Evolutionary conservation across 2,797 vertebrate genomes (phyloP), one percentile per base, ranked within the genome.

Genomic region (Falco columbarius): DNA sequence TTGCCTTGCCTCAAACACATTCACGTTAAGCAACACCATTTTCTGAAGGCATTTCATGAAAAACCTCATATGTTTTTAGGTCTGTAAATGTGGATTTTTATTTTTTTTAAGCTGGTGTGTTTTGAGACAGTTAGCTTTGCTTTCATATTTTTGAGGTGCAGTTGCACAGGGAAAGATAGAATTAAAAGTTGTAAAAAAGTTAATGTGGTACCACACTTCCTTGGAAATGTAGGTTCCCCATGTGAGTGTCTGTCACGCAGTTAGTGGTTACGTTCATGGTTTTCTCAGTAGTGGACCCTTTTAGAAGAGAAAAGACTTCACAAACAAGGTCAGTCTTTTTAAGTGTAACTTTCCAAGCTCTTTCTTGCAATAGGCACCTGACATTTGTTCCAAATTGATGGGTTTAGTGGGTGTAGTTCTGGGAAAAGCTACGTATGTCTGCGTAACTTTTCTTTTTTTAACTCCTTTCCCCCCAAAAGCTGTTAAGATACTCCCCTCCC

Each of bases 361-460:
- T 98, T 83, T 98, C 98, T 98, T 98, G 96, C 96, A 97, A 91
- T 96, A 98, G 98, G 95, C 98, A 80, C 94, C 97, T 97, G 98
- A 98, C 86, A 38, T 97, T 97, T 98, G 97, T 98, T 98, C 98
- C 98, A 98, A 98, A 98, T 97, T 92, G 90, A 97, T 98, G 96
- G 80, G 89, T 98, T 98, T 98, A 97, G 97, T 98, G 97, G 98
- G 96, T 97, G 36, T 97, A 97, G 97, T 97, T 93, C 93, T 98
- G 94, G 94, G 97, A 98, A 96, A 97, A 98, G 98, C 98, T 98
- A 97, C 42, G 87, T 95, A 98, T 97, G 98, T 99, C 98, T 36
- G 93, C 91, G 49, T 95, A 55, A 62, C 42, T 88, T 95, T 10
- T 18, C 42, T 83, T 82, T 90, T 82, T 90, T 89, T 75, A 68